phyloP scores from a whole-genome alignment of 2,797 vertebrate genomes.

The Apodemus agrarius region DNA sequence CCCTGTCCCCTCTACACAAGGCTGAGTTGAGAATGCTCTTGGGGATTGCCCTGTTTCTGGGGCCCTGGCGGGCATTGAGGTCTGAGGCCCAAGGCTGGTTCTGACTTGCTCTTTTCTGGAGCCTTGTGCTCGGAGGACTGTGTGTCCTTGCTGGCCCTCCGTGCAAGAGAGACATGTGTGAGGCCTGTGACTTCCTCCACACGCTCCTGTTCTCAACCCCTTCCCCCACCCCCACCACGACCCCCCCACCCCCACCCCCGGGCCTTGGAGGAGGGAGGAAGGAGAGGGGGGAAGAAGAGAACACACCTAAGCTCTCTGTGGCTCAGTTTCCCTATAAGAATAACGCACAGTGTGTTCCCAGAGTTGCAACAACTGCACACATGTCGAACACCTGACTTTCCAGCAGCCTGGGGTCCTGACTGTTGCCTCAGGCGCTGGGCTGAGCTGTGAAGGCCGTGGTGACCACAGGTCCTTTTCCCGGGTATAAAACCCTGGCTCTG shows the following conservation, averaged over 20 bases:
- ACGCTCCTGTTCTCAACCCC: background rate
- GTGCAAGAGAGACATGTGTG: background rate
- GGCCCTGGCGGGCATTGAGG: background rate
- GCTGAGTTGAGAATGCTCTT: background rate
- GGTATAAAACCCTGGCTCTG: background rate
- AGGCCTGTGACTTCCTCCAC: background rate
- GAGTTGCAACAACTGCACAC: background rate
- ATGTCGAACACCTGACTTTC: background rate
- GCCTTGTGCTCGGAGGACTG: background rate
- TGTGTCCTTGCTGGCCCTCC: background rate
- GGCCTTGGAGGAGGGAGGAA: background rate
- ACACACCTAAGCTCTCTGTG: background rate
- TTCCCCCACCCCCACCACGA: too few species aligned
- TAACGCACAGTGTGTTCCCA: background rate
- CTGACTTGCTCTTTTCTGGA: background rate
- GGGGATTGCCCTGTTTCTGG: background rate
- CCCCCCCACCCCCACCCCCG: background rate
- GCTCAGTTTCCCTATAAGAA: background rate
- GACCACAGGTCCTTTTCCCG: background rate
- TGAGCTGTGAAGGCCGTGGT: background rate
- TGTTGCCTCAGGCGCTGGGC: accelerated
- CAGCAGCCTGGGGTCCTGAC: background rate
- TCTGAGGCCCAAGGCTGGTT: background rate
- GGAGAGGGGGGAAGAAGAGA: background rate
- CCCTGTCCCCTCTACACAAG: background rate